Conservation (phyloP, 2,888 invertebrate species). For the Caenorhabditis macrosperma region DNA sequence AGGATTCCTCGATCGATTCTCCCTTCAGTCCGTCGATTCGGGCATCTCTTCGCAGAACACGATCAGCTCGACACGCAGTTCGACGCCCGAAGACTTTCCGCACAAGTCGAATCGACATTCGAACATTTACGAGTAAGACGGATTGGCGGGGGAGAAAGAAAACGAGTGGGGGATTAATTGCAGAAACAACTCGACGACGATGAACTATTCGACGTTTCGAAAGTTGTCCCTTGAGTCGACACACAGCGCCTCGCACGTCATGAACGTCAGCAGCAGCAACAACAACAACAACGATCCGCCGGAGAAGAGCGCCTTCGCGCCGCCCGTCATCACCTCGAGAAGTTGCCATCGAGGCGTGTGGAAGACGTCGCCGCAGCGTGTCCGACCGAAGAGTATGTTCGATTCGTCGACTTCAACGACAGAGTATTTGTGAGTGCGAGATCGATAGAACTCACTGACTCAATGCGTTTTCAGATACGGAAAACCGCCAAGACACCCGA, state of each 20-base stretch:
- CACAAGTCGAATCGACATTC: slow-evolving; percentile 38
- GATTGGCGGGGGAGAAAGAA: not conserved
- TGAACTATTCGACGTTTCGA: slow-evolving; percentile 65
- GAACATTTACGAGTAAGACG: slow-evolving; percentile 47
- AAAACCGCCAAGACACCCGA: slow-evolving; percentile 53
- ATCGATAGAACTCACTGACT: not conserved
- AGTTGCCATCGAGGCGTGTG: slow-evolving; percentile 54
- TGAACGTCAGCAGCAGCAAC: not conserved
- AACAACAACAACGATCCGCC: not conserved
- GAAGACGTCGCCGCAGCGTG: slow-evolving; percentile 49
- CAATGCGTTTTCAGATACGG: slow-evolving; percentile 18
- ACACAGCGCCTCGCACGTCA: not conserved
- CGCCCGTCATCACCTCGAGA: slow-evolving; percentile 47
- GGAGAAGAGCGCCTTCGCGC: slow-evolving; percentile 19
- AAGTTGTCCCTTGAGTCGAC: slow-evolving; percentile 61
- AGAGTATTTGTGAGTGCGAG: slow-evolving; percentile 43
- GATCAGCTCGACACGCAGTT: slow-evolving; percentile 53
- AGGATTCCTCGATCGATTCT: slow-evolving; percentile 58
- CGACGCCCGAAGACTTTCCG: slow-evolving; percentile 49
- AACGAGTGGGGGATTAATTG: slow-evolving; percentile 11
- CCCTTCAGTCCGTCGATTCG: slow-evolving; percentile 65
- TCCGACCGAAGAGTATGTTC: slow-evolving; percentile 57
- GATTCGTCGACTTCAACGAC: slow-evolving; percentile 37
- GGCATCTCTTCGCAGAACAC: slow-evolving; percentile 60
- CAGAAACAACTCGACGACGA: slow-evolving; percentile 48